Base-by-base conservation (phyloP, 2,113 vertebrate genomes). In the rat (Rattus norvegicus) region DNA sequence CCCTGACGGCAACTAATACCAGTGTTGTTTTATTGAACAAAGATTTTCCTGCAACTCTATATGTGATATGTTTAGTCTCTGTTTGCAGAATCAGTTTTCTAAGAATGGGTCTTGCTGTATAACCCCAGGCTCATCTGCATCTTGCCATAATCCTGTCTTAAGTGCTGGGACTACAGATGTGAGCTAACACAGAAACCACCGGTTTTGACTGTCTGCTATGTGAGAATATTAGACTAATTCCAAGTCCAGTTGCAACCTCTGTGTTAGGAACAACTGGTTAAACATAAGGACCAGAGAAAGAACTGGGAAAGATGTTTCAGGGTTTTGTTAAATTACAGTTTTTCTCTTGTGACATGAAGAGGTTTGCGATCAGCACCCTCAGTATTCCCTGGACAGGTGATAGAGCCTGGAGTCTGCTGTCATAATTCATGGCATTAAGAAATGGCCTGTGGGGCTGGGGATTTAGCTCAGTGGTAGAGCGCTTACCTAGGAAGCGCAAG, bases 371-470 rank as follows among this genome's bases (percentile, higher is more conserved):
- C 22, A 30, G 39, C 10, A n/a, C 30, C n/a, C 11, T 39, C 49
- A 11, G 9, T 72, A 43, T 19, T 54, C 81, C 17, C 2, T 89
- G 65, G 56, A 19, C 26, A 36, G 47, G 7, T 52, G 83, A 63
- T 20, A n/a, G 12, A 36, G 20, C 56, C 84, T 67, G 36, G 76
- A 69, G 43, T 88, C 63, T 43, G 30, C 7, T 49, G 4, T 69
- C 43, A 86, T 75, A 95, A 88, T 70, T 85, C 30, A 39, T 1
- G n/a, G 67, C 79, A 52, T 56, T 94, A 84, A 67, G 90, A 96
- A 94, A 36, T 90, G 12, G 8, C 33, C 70, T 30, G 69, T 6
- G 13, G 28, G n/a, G n/a, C n/a, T n/a, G n/a, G n/a, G n/a, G n/a
- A n/a, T n/a, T n/a, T n/a, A n/a, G n/a, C n/a, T n/a, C n/a, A n/a